These are phyloP conservation scores for Sphyrna mokarran DNA, from an alignment of 2,113 vertebrate species.

Conservation along the genomic window DNA sequence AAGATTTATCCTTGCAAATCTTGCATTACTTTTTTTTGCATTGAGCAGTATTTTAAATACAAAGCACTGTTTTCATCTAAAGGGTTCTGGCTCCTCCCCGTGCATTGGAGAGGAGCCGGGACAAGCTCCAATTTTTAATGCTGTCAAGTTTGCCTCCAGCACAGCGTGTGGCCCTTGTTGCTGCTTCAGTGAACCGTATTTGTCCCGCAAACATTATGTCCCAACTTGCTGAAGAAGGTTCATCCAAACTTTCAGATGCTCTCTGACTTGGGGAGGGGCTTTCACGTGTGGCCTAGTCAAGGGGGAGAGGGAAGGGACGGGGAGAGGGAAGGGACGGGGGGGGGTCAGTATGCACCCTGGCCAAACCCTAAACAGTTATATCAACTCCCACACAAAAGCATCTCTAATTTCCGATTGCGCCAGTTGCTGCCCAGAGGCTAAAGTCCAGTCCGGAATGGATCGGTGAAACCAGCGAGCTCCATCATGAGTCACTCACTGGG, in stretches of 20 bases:
- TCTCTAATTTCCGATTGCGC: neutral
- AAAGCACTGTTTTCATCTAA: neutral
- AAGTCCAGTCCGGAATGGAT: neutral
- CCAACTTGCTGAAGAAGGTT: neutral
- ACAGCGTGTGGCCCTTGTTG: neutral
- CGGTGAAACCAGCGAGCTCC: neutral
- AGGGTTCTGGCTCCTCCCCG: neutral
- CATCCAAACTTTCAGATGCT: neutral
- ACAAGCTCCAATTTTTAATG: neutral
- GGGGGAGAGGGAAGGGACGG: too few species aligned
- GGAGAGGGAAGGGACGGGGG: too few species aligned
- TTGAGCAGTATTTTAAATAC: neutral
- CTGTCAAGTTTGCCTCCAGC: neutral
- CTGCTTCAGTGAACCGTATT: neutral
- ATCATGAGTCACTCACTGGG: neutral
- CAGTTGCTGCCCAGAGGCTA: neutral
- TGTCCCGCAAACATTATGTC: neutral
- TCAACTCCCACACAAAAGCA: neutral
- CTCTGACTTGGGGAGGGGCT: neutral
- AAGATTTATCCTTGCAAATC: neutral
- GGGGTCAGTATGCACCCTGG: neutral
- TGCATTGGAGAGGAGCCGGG: neutral
- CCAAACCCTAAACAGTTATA: neutral
- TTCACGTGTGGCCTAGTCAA: too few species aligned
- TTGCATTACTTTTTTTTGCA: neutral